Evolutionary conservation across 2,888 invertebrate species (phyloP).

Genomic region (Clusia tigrina): DNA sequence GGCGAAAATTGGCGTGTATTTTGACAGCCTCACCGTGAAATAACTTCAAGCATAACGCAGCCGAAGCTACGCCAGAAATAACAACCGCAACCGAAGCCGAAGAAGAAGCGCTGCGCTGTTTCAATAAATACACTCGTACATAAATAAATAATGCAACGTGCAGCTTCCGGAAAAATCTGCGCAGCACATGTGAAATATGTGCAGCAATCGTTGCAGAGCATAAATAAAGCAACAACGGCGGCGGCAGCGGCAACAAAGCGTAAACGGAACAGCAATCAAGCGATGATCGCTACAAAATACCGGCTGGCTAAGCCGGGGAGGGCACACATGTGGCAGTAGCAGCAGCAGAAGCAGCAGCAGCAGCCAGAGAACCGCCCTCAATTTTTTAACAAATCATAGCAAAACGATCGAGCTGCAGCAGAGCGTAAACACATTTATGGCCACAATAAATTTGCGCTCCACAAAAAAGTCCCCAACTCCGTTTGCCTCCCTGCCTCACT

Average conservation of each 20-base stretch:
- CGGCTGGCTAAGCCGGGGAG: background rate
- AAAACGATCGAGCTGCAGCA: slow-evolving; percentile 15
- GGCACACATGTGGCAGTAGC: slow-evolving; percentile 11
- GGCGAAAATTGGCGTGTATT: slow-evolving; percentile 11
- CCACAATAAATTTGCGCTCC: slow-evolving; percentile 13
- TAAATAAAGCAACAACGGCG: slow-evolving; percentile 23
- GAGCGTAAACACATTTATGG: slow-evolving; percentile 20
- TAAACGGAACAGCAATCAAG: slow-evolving; percentile 4
- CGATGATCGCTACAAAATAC: too few relatives aligned
- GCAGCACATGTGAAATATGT: background rate
- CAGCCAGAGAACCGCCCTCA: slow-evolving; percentile 21
- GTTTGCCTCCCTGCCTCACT: slow-evolving; percentile 23
- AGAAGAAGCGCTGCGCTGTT: slow-evolving; percentile 1
- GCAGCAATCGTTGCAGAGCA: slow-evolving; percentile 27
- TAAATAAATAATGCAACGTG: too few relatives aligned
- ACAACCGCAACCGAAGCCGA: background rate
- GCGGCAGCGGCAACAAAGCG: slow-evolving; percentile 22
- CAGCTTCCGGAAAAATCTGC: slow-evolving; percentile 4
- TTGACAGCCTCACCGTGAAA: slow-evolving; percentile 11
- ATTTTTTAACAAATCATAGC: slow-evolving; percentile 19
- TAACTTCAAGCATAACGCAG: too few relatives aligned
- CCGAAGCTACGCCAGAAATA: too few relatives aligned
- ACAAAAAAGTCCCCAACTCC: slow-evolving; percentile 8
- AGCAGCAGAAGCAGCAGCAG: background rate
- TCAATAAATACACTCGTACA: background rate